Evolutionary conservation across 2,113 vertebrate genomes (phyloP).

Genomic region (Dipodomys spectabilis): DNA sequence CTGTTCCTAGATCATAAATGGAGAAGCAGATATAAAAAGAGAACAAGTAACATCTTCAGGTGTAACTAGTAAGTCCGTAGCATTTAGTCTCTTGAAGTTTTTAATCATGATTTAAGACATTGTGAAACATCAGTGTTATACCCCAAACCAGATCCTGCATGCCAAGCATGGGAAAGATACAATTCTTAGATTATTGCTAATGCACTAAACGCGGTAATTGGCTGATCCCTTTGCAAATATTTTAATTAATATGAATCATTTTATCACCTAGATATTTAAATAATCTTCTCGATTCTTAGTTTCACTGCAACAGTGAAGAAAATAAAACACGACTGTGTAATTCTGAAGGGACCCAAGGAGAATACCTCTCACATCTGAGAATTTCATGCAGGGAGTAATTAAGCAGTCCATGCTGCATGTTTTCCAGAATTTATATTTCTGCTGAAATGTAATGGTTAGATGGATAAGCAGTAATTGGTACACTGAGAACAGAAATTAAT

Average conservation of each 20-base stretch:
- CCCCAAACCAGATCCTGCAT: slow-evolving; percentile 21
- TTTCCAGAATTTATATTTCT: slow-evolving; percentile 68
- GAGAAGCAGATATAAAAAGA: slow-evolving; percentile 32
- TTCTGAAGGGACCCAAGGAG: slow-evolving; percentile 26
- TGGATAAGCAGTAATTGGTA: slow-evolving; percentile 74
- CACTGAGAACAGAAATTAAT: slow-evolving; percentile 76
- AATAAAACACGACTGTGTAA: slow-evolving; percentile 48
- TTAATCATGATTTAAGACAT: slow-evolving; percentile 29
- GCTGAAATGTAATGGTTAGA: slow-evolving; percentile 67
- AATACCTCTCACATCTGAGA: background rate
- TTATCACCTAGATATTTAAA: slow-evolving; percentile 28
- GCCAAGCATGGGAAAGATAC: background rate
- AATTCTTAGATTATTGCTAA: slow-evolving; percentile 40
- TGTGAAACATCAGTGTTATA: slow-evolving; percentile 7
- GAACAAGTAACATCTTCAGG: background rate
- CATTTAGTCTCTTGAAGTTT: slow-evolving; percentile 50
- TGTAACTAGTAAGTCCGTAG: background rate
- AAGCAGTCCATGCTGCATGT: slow-evolving; percentile 22
- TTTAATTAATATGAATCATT: slow-evolving; percentile 67
- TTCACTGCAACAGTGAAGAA: slow-evolving; percentile 51
- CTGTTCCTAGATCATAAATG: slow-evolving; percentile 3
- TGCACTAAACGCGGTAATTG: background rate
- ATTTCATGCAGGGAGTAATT: slow-evolving; percentile 7
- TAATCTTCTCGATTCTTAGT: slow-evolving; percentile 51
- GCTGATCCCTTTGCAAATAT: slow-evolving; percentile 37